phyloP scores from a whole-genome alignment of 2,113 vertebrate genomes.

The Mungos mungo region DNA sequence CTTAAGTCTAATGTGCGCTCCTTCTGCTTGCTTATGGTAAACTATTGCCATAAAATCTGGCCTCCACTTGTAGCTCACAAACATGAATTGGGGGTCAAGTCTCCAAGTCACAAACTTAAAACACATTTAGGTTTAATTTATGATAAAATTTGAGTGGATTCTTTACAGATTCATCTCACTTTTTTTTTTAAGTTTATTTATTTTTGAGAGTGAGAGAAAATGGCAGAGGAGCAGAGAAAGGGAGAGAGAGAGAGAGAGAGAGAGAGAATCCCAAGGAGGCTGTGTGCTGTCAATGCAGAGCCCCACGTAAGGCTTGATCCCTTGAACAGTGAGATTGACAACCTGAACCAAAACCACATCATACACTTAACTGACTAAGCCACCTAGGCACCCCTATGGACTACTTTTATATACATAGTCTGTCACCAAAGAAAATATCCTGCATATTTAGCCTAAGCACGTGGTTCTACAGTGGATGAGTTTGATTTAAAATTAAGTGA shows the following conservation, averaged over 20 bases:
- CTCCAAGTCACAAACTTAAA: not conserved
- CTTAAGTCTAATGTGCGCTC: not conserved
- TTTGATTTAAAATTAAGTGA: not conserved
- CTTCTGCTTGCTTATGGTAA: not conserved
- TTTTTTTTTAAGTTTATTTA: no score
- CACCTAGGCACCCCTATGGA: not conserved
- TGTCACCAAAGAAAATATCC: not conserved
- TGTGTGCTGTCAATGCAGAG: no score
- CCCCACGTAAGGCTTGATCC: no score
- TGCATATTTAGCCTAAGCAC: not conserved
- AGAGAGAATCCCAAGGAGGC: no score
- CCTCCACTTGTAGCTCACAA: not conserved
- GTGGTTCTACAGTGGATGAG: not conserved
- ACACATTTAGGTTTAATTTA: constrained; percentile 1
- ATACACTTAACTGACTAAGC: no score
- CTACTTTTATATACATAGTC: not conserved
- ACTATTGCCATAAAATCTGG: not conserved
- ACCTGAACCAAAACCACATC: no score
- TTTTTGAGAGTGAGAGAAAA: no score
- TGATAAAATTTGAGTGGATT: not conserved
- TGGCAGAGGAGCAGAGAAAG: no score
- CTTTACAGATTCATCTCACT: not conserved
- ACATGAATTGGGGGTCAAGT: not conserved
- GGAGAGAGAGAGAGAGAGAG: no score
- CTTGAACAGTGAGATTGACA: no score